Percentiles rank a stretch among this genome's conserved stretches.
Conservation (phyloP, 2,888 invertebrate species). For the Phymatocera aterrima region DNA sequence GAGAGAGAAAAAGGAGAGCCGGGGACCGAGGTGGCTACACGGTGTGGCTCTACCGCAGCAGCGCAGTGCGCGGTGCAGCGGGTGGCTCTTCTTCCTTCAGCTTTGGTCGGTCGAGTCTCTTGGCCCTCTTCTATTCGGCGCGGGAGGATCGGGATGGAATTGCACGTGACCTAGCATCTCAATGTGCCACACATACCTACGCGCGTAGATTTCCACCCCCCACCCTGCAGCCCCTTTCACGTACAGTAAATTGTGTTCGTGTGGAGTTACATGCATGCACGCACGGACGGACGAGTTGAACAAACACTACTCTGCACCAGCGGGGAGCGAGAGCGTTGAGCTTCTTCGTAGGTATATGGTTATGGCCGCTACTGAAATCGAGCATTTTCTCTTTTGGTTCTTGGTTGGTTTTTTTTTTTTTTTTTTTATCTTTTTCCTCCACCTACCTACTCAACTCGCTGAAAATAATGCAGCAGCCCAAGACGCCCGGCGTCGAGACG, state of each 20-base stretch:
- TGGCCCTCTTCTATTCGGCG: conserved; percentile 1
- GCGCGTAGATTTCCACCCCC: not conserved
- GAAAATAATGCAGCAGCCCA: conserved; percentile 45
- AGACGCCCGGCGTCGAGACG: conserved; percentile 31
- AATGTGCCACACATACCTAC: conserved; percentile 10
- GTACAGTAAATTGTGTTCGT: not conserved
- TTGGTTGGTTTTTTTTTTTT: no score
- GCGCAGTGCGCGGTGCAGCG: no score
- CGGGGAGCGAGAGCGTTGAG: not conserved
- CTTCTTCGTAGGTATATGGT: no score
- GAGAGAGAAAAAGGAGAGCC: not conserved
- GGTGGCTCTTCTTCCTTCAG: conserved; percentile 33
- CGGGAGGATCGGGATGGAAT: conserved; percentile 39
- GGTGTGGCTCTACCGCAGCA: not conserved
- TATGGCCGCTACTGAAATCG: no score
- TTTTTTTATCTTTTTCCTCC: no score
- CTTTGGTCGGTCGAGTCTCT: not conserved
- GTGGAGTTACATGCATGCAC: not conserved
- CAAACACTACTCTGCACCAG: not conserved
- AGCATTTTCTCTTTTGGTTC: no score
- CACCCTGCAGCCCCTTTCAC: not conserved
- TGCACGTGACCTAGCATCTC: conserved; percentile 44
- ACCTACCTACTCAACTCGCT: not conserved
- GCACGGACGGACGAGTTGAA: not conserved
- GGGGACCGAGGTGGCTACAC: not conserved